Conservation (phyloP, 2,888 invertebrate genomes). For the Malthinus flaveolus region DNA sequence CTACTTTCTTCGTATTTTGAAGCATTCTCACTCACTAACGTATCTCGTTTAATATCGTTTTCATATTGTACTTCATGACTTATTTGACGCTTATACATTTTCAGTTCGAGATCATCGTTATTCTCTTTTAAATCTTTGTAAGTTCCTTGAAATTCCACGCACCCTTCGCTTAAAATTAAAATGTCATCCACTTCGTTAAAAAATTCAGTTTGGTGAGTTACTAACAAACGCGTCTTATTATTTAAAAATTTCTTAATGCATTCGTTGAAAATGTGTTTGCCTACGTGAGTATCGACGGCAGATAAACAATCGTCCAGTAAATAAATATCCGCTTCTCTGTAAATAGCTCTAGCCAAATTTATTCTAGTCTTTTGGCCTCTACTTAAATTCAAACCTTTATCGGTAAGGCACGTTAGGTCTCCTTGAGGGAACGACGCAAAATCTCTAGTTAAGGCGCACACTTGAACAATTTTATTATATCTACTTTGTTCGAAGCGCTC, state of each 20-base stretch:
- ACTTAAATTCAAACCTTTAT: conserved; percentile 74
- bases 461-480: conserved; percentile 62
- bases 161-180: conserved; percentile 59
- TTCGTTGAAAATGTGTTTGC: conserved; percentile 68
- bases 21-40: background rate
- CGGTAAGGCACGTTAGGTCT: conserved; percentile 75
- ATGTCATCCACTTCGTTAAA: conserved; percentile 56
- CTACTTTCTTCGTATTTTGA: background rate
- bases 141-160: conserved; percentile 63
- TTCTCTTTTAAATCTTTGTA: conserved; percentile 41
- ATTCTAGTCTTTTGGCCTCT: conserved; percentile 82
- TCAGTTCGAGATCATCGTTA: background rate
- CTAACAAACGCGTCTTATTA: conserved; percentile 61
- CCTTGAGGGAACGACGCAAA: conserved; percentile 71
- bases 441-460: conserved; percentile 66
- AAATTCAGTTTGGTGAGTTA: conserved; percentile 68
- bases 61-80: conserved; percentile 49
- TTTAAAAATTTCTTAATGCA: conserved; percentile 65
- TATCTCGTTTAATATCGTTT: conserved; percentile 41
- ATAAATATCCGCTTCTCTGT: conserved; percentile 73
- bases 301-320: conserved; percentile 77
- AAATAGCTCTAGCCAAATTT: conserved; percentile 73
- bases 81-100: too few relatives aligned
- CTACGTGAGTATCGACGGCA: conserved; percentile 75
- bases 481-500: conserved; percentile 58